Evolutionary conservation across 92 coral and sea anemone species (phyloP).

Genomic region (Actinernus sp.): DNA sequence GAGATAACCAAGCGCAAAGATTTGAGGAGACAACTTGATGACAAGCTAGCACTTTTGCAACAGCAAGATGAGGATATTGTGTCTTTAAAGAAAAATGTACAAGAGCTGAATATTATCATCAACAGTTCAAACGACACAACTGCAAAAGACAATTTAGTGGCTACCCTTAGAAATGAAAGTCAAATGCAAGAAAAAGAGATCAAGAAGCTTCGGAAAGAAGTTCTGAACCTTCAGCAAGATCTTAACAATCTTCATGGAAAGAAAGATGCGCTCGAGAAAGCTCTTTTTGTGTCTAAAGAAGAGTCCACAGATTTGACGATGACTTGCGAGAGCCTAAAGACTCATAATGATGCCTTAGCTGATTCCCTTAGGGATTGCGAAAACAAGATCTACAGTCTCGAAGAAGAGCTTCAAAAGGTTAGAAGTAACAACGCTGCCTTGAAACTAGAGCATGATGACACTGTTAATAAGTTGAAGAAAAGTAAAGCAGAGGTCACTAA

Average conservation of each 20-base stretch:
- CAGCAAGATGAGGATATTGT: constrained; percentile 72
- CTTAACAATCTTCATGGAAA: constrained; percentile 68
- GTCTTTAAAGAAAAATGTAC: constrained; percentile 63
- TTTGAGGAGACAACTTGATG: constrained; percentile 74
- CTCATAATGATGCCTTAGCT: constrained; percentile 47
- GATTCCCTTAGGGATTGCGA: constrained; percentile 61
- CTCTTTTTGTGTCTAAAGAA: constrained; percentile 47
- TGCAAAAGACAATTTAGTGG: constrained; percentile 77
- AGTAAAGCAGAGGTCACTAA: constrained; percentile 62
- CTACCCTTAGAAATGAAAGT: constrained; percentile 79
- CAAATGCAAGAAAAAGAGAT: constrained; percentile 65
- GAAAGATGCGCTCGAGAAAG: constrained; percentile 55
- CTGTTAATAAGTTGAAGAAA: constrained; percentile 65
- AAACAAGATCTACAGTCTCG: constrained; percentile 33
- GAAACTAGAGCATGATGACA: constrained; percentile 58
- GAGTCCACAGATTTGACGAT: constrained; percentile 62
- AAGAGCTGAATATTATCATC: constrained; percentile 64
- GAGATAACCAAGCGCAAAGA: constrained; percentile 57
- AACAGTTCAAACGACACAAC: constrained; percentile 71
- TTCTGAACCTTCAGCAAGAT: constrained; percentile 57
- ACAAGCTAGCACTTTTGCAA: constrained; percentile 35
- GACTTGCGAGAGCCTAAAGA: constrained; percentile 52
- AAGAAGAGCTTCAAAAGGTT: constrained; percentile 43
- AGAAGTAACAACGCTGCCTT: constrained; percentile 64
- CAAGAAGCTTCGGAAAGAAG: constrained; percentile 69